Evolutionary conservation across 2,888 invertebrate genomes (phyloP), one percentile per base, ranked within the genome.

Genomic region (Thereva nobilitata): DNA sequence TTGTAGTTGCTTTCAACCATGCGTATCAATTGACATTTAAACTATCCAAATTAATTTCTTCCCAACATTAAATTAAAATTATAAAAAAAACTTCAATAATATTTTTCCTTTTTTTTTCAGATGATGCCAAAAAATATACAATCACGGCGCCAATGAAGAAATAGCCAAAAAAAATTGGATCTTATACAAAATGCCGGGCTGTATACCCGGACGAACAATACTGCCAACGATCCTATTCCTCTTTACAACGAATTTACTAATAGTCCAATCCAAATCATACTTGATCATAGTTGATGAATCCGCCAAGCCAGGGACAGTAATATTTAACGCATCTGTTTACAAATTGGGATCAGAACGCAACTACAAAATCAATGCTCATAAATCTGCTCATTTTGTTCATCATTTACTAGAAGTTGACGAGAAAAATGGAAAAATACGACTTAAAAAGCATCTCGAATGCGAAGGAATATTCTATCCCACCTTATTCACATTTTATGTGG

Each of bases 401-500:
- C 89, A 89, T 75, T 84, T 93, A 72, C 85, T 93, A 66, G 83
- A 86, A 73, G 91, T 94, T 67, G 89, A 91, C 79, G 85, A 86
- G 66, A 87, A 87, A 74, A 87, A 86, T 70, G 93, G 93, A 10
- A 86, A 88, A 71, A 89, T 93, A 66, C 86, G 86, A n/a, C 82
- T 93, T 44, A 85, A 87, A 71, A 88, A 89, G 74, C 84, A 84
- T 64, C 82, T 93, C 9, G 85, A 88, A 76, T 93, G 93, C 80
- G 89, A 92, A 75, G 92, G 92, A 70, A 84, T 91, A 41, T 88
- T 89, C 72, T 93, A 93, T 76, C 93, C 93, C 0, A 90, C 90
- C 75, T 84, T 93, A 66, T 93, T 94, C 78, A 93, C 92, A 4
- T 86, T 93, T 76, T 91, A 92, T 79, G 89, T 94, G 69, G 93